These are phyloP conservation scores for Adineta ricciae DNA, from an alignment of 2,888 invertebrate species.

Conservation along the genomic window DNA sequence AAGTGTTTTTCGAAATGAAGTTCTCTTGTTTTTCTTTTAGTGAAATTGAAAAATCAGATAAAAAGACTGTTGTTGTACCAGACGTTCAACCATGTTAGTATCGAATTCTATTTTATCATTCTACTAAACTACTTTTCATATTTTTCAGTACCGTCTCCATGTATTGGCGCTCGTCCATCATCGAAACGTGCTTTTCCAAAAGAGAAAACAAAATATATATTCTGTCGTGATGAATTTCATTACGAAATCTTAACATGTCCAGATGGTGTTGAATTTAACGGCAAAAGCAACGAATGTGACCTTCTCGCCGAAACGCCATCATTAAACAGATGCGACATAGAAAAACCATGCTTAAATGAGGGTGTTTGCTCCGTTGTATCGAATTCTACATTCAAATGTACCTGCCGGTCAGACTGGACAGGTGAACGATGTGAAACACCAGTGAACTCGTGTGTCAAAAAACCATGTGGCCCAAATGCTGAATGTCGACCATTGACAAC, in stretches of 20 bases:
- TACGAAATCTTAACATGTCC: neutral
- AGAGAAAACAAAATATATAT: neutral
- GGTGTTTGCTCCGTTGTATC: neutral
- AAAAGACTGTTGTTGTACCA: too few relatives aligned
- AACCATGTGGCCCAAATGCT: neutral
- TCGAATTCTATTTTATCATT: neutral
- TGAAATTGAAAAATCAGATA: neutral
- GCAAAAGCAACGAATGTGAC: neutral
- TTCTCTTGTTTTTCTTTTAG: neutral
- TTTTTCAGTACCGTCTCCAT: neutral
- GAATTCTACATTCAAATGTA: neutral
- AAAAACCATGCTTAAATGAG: neutral
- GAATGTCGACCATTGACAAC: neutral
- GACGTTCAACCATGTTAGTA: neutral
- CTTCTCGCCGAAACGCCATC: too few relatives aligned
- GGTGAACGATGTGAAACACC: constrained; percentile 7
- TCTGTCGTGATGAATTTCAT: constrained; percentile 5
- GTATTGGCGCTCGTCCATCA: neutral
- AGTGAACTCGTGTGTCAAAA: neutral
- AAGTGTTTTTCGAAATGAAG: neutral
- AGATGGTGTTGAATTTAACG: neutral
- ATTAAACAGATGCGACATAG: neutral
- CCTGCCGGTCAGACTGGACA: neutral
- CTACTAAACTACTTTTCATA: neutral
- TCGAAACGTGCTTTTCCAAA: neutral